These are phyloP conservation scores for Lucilia cuprina DNA, from an alignment of 1,140 invertebrate species.

Conservation along the genomic window DNA sequence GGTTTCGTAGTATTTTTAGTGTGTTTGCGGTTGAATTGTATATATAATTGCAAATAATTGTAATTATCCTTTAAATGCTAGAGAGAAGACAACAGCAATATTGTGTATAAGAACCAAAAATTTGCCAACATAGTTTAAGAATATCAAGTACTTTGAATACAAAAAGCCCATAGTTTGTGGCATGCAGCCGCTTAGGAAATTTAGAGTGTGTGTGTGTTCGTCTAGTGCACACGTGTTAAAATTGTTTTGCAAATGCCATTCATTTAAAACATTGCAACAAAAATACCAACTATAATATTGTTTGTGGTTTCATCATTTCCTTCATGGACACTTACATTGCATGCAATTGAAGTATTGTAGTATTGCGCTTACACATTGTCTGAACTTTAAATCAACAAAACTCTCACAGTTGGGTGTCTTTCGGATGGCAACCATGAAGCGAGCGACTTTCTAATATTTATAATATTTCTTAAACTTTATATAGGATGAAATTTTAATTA, in stretches of 20 bases:
- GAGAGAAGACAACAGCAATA: background rate
- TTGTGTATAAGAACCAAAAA: background rate
- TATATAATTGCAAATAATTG: constrained; percentile 35
- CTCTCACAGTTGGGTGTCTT: too few species aligned
- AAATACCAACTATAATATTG: background rate
- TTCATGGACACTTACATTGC: background rate
- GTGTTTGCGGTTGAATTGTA: constrained; percentile 49
- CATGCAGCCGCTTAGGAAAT: background rate
- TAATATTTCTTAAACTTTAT: too few species aligned
- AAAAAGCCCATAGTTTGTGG: background rate
- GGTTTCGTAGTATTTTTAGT: constrained; percentile 43
- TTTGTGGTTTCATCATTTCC: background rate
- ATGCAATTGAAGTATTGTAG: background rate
- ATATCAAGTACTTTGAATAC: too few species aligned
- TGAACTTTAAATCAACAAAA: background rate
- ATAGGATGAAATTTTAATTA: too few species aligned
- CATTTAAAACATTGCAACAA: constrained; percentile 6
- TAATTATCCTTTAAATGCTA: constrained; percentile 30
- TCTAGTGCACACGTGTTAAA: constrained; percentile 21
- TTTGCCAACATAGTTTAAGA: background rate
- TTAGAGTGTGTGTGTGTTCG: background rate
- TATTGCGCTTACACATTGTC: background rate
- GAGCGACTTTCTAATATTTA: too few species aligned
- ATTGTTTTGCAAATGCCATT: constrained; percentile 42
- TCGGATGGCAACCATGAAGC: too few species aligned